A percentile compares a stretch with the other conserved stretches of the same genome.
phyloP scores from a whole-genome alignment of 2,113 vertebrate species.

The Nyctibius bracteatus region DNA sequence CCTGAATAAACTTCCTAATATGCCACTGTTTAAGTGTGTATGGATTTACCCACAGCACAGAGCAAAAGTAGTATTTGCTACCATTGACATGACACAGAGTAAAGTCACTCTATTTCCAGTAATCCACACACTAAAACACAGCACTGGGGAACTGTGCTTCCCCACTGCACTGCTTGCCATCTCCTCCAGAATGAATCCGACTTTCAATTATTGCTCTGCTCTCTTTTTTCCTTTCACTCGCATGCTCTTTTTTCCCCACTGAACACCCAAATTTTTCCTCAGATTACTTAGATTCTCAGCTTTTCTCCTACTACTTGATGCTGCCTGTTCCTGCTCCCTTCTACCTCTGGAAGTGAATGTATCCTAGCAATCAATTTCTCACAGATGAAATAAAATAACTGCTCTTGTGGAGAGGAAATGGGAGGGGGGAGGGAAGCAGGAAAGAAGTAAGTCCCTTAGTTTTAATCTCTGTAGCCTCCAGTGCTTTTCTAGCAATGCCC shows the following conservation, averaged over 20 bases:
- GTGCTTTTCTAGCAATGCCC: neutral
- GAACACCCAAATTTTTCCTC: neutral
- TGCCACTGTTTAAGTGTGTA: neutral
- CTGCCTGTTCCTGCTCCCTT: neutral
- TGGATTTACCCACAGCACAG: neutral
- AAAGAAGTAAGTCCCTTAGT: neutral
- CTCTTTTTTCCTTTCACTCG: neutral
- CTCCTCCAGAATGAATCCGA: neutral
- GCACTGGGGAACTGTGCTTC: neutral
- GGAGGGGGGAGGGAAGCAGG: neutral
- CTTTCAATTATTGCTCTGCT: neutral
- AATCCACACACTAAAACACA: neutral
- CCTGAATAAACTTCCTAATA: neutral
- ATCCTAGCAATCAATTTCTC: neutral
- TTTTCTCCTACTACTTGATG: neutral
- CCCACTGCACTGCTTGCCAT: neutral
- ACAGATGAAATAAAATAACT: neutral
- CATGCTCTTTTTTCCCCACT: rapidly evolving
- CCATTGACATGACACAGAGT: neutral
- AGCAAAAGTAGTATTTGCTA: neutral
- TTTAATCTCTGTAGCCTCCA: neutral
- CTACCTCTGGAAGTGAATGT: neutral
- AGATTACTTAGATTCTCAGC: neutral
- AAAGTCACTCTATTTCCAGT: neutral
- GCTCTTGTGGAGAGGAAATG: neutral